Evolutionary conservation across 1,140 invertebrate genomes (phyloP).

Genomic region (Tenebrio molitor): DNA sequence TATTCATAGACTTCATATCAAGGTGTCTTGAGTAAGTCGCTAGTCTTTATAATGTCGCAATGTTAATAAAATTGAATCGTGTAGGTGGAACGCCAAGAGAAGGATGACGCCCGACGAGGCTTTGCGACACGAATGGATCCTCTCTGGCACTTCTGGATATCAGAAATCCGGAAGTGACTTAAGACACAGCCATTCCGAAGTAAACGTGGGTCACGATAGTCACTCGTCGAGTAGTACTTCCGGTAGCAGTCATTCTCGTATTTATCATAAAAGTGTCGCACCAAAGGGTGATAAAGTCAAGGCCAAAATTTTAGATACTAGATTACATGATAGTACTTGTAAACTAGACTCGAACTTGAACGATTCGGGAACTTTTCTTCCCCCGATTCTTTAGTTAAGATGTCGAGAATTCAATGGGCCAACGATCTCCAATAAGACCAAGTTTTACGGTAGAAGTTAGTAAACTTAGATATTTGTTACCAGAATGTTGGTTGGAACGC

Average conservation of each 20-base stretch:
- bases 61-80: conserved; percentile 50
- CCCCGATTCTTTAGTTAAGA: conserved; percentile 71
- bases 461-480: conserved; percentile 38
- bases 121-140: conserved; percentile 82
- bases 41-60: not conserved
- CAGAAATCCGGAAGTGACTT: conserved; percentile 56
- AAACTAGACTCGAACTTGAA: conserved; percentile 72
- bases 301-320: conserved; percentile 63
- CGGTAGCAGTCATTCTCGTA: conserved; percentile 61
- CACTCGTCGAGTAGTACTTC: conserved; percentile 62
- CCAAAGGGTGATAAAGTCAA: conserved; percentile 63
- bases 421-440: conserved; percentile 50
- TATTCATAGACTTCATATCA: conserved; percentile 95
- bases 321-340: conserved; percentile 59
- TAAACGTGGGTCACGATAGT: conserved; percentile 62
- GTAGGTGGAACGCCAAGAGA: conserved; percentile 93
- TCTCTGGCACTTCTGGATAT: conserved; percentile 52
- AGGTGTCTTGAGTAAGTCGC: conserved; percentile 90
- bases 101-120: conserved; percentile 94
- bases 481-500: conserved; percentile 19
- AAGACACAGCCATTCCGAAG: conserved; percentile 64
- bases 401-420: conserved; percentile 38
- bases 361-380: conserved; percentile 77
- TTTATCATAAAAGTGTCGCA: conserved; percentile 59
- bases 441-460: conserved; percentile 38